Evolutionary conservation across 2,797 vertebrate genomes (phyloP), one percentile per base, ranked within the genome.

Genomic region (Rachycentron canadum): DNA sequence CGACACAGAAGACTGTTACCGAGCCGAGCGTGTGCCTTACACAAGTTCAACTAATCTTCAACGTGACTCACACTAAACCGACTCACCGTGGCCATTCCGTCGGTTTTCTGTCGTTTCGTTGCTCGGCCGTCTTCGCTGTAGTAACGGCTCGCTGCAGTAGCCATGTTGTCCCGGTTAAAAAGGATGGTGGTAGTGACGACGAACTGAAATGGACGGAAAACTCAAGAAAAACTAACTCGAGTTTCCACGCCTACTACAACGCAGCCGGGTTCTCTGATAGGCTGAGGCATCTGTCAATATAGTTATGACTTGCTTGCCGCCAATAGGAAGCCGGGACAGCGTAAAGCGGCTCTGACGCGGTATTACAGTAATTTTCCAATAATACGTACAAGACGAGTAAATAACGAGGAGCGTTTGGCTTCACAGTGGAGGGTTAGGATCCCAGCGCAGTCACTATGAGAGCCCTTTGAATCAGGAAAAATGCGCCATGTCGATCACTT

Each of bases 101-200:
- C 94, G 90, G 96, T 99, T 93, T 98, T 97, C 88, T 96, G 96
- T 72, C 96, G 91, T 81, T 99, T 99, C 4, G 97, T 96, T 59
- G 97, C 97, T 76, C 97, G 94, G 71, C 97, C 97, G 87, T 97
- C 97, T 45, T 98, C 97, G 73, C 96, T 96, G 93, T 98, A 98
- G 72, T 98, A 98, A 41, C 96, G 96, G 84, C 96, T 95, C 65
- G 96, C 89, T 64, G 96, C 94, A 86, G 92, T 96, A 89, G 95
- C 95, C 95, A 96, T 96, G 92, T 96, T 96, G 94, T 95, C 92
- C 86, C 70, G 74, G 83, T 93, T 93, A 85, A 91, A 93, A 92
- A 93, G 88, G 84, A 82, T 70, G 69, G 72, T 74, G 78, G 73
- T 78, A 59, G 86, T 90, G 92, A 91, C 84, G 90, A 82, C 0